phyloP scores from a whole-genome alignment of 2,797 vertebrate genomes.

The Silurus lanzhouensis region DNA sequence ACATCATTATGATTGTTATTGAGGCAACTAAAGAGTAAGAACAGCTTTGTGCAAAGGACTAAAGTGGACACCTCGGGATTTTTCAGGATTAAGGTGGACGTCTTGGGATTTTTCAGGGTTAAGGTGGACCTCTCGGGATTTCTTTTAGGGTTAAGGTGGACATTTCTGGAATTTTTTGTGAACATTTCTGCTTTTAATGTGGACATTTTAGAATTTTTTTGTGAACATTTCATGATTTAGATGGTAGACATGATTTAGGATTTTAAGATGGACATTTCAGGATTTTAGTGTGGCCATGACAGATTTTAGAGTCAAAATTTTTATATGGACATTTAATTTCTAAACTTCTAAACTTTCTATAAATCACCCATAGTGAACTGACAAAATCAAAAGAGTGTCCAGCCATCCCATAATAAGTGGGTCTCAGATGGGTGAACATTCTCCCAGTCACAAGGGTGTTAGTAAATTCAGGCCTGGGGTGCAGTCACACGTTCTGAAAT shows the following conservation, averaged over 20 bases:
- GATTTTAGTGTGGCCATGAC: neutral
- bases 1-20: neutral
- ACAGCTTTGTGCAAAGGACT: too few species aligned
- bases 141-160: too few species aligned
- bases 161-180: too few species aligned
- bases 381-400: neutral
- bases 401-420: constrained; percentile 15
- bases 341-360: too few species aligned
- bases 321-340: neutral
- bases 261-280: neutral
- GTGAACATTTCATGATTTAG: neutral
- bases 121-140: neutral
- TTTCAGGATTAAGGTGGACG: too few species aligned
- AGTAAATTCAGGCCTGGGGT: constrained; percentile 29
- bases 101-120: too few species aligned
- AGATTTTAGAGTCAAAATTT: neutral
- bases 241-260: neutral
- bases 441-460: constrained; percentile 16
- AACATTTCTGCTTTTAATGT: too few species aligned
- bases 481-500: constrained; percentile 3
- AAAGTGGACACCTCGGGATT: neutral
- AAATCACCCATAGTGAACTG: neutral
- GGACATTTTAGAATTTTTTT: neutral
- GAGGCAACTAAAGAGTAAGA: neutral
- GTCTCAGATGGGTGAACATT: constrained; percentile 35